A percentile compares a stretch with the other conserved stretches of the same genome.
Evolutionary conservation across 2,113 vertebrate genomes (phyloP).

Genomic region (Syrrhaptes paradoxus): DNA sequence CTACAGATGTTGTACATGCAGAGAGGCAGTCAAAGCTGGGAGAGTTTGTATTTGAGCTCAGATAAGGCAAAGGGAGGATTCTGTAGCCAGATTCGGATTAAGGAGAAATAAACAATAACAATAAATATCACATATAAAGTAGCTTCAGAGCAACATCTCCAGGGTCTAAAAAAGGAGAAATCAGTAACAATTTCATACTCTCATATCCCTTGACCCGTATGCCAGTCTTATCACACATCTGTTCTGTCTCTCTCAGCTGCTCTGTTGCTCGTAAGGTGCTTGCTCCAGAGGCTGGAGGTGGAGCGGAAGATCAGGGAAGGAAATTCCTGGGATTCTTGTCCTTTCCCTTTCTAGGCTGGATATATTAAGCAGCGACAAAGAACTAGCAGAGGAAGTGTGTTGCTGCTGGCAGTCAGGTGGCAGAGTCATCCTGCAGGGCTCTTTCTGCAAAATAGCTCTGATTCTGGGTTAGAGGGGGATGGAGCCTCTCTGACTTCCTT

Average conservation of each 20-base stretch:
- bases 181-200: background rate
- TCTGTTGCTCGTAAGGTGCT: background rate
- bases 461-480: rapidly evolving
- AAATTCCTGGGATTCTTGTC: background rate
- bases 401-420: background rate
- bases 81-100: background rate
- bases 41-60: background rate
- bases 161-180: background rate
- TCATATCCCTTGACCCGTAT: background rate
- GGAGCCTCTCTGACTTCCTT: background rate
- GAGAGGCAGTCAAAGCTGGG: background rate
- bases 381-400: background rate
- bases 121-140: no score
- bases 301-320: background rate
- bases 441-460: background rate
- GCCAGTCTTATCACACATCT: background rate
- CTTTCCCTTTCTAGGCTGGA: background rate
- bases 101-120: background rate
- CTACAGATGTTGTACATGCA: background rate
- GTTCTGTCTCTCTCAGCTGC: background rate
- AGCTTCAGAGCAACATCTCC: background rate
- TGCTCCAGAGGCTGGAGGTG: background rate
- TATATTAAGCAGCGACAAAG: background rate
- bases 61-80: background rate
- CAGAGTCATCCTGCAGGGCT: background rate